These are phyloP conservation scores for Pristionchus maxplancki DNA, from an alignment of 2,888 invertebrate species.

Conservation along the genomic window DNA sequence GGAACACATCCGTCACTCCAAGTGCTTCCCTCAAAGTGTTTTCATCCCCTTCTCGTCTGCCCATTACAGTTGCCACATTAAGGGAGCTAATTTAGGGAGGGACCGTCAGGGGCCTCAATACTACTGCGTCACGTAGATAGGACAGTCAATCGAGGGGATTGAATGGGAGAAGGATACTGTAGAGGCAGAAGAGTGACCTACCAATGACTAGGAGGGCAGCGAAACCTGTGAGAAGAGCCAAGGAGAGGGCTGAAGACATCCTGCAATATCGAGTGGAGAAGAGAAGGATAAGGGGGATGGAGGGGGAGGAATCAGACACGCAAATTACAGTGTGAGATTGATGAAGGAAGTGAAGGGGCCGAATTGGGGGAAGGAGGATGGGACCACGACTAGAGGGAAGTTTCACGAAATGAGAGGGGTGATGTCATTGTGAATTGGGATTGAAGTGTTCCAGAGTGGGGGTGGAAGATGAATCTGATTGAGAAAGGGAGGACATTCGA, in stretches of 20 bases:
- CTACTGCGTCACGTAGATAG: background rate
- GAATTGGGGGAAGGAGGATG: background rate
- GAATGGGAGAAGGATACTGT: background rate
- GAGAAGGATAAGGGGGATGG: background rate
- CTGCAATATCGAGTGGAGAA: background rate
- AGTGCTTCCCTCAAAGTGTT: background rate
- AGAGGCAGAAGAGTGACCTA: background rate
- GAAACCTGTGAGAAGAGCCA: constrained; percentile 1
- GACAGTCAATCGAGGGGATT: background rate
- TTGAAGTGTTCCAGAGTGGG: background rate
- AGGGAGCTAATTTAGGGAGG: background rate
- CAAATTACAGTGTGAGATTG: background rate
- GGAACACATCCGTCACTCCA: background rate
- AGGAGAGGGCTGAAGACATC: constrained; percentile 29
- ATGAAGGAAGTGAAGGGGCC: background rate
- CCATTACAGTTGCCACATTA: constrained; percentile 29
- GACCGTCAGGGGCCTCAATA: background rate
- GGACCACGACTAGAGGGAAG: background rate
- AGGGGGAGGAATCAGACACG: background rate
- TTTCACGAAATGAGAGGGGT: background rate
- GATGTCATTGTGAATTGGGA: background rate
- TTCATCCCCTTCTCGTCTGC: background rate
- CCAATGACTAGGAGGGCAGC: constrained; percentile 1
- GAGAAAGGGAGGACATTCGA: background rate
- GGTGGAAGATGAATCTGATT: background rate